Conservation (phyloP, 2,113 vertebrate species). For the Amphilophus citrinellus region DNA sequence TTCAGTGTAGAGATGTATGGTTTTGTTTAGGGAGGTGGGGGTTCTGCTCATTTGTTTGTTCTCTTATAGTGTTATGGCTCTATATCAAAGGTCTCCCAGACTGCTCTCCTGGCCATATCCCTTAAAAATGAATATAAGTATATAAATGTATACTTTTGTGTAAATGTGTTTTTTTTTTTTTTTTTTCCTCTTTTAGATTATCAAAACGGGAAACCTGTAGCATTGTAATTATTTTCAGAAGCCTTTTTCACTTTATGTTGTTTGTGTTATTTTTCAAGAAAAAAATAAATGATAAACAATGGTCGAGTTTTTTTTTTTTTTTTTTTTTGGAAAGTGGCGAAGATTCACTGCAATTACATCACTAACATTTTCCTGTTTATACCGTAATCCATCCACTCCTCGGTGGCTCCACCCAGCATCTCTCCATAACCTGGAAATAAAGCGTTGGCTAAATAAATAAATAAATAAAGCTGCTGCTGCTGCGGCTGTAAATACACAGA, state of each 20-base stretch:
- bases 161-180: conserved; percentile 76
- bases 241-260: conserved; percentile 77
- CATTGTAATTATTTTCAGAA: conserved; percentile 85
- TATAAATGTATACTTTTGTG: conserved; percentile 83
- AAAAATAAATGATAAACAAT: conserved; percentile 67
- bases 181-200: conserved; percentile 69
- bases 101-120: conserved; percentile 67
- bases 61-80: conserved; percentile 65
- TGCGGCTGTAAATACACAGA: background rate
- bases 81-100: conserved; percentile 51
- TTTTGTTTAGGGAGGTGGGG: conserved; percentile 25
- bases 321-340: background rate
- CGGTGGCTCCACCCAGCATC: conserved; percentile 51
- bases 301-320: background rate
- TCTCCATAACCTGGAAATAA: conserved; percentile 71
- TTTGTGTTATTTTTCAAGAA: conserved; percentile 82
- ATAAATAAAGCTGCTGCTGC: conserved; percentile 36
- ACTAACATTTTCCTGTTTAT: background rate
- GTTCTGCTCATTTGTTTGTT: conserved; percentile 53
- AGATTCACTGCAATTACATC: background rate
- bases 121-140: conserved; percentile 77
- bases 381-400: background rate
- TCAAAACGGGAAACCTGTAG: conserved; percentile 79
- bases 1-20: conserved; percentile 57
- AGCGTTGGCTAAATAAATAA: conserved; percentile 47